These are phyloP conservation scores for Rhinogobius similis DNA, from an alignment of 2,113 vertebrate genomes.

Conservation along the genomic window DNA sequence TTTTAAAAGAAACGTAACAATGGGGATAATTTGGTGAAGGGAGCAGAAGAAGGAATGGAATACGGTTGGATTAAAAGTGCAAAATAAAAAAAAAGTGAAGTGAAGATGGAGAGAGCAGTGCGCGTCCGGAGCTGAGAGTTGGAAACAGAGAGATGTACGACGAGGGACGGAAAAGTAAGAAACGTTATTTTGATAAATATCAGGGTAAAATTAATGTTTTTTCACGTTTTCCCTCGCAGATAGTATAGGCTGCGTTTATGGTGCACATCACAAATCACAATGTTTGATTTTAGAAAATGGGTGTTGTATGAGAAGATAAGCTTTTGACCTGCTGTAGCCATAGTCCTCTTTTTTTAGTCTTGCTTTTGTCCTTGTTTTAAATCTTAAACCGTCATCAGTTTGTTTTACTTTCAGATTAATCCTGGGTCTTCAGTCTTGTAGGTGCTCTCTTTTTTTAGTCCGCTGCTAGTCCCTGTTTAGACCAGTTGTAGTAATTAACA, in stretches of 20 bases:
- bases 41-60: background rate
- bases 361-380: no score
- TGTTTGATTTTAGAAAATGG: no score
- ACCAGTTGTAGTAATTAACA: no score
- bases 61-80: background rate
- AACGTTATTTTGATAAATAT: background rate
- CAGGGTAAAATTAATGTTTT: background rate
- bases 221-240: background rate
- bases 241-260: background rate
- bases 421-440: no score
- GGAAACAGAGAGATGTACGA: conserved; percentile 1
- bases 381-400: no score
- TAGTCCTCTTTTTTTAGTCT: no score
- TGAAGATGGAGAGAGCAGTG: conserved; percentile 4
- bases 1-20: background rate
- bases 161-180: conserved; percentile 3
- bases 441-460: no score
- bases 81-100: background rate
- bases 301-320: no score
- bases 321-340: no score
- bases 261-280: background rate
- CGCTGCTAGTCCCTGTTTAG: no score
- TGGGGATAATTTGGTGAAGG: background rate
- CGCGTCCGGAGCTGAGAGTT: background rate
- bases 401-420: no score